Conservation (phyloP, 1,140 invertebrate genomes). For the Arion vulgaris region DNA sequence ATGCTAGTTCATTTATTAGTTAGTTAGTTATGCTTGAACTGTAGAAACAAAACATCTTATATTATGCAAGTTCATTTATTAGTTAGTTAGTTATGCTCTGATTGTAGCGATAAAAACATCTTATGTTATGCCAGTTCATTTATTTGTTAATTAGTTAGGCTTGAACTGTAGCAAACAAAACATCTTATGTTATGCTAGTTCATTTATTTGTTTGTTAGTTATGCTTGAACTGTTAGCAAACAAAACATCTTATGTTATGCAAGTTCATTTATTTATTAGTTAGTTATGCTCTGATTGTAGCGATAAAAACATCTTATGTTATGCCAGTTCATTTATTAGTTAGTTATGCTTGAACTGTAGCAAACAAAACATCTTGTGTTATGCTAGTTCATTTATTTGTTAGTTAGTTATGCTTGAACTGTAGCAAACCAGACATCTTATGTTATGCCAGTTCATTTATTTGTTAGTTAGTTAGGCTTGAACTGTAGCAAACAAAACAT, state of each 20-base stretch:
- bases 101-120: no score
- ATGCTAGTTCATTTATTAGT: background rate
- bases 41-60: no score
- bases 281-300: no score
- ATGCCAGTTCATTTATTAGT: background rate
- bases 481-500: no score
- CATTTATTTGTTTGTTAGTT: background rate
- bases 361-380: no score
- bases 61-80: background rate
- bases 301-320: background rate
- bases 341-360: background rate
- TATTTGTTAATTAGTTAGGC: background rate
- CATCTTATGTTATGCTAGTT: background rate
- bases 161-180: no score
- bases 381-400: background rate
- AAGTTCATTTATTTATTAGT: background rate
- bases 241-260: background rate
- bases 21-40: no score
- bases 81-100: background rate
- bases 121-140: background rate
- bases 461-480: background rate
- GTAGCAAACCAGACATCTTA: no score
- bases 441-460: background rate
- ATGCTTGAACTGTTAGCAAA: no score
- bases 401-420: no score